Percentiles rank a stretch among this genome's conserved stretches.
Conservation (phyloP, 2,888 invertebrate genomes). For the Rhamphomyia laevipes region DNA sequence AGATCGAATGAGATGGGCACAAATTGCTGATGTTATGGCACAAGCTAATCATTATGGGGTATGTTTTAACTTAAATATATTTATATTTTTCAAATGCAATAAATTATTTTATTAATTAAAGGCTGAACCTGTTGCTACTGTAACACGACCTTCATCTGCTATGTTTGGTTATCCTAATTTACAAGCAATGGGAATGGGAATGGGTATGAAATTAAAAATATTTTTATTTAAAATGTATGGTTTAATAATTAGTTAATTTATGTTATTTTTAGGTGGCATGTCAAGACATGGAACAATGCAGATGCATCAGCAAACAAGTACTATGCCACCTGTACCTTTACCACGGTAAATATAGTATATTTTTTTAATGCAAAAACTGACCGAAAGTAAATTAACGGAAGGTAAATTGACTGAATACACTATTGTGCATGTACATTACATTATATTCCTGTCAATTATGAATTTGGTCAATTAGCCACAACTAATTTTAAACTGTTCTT, state of each 20-base stretch:
- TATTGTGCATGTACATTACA: too few species aligned
- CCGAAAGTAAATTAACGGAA: too few species aligned
- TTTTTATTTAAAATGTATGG: too few species aligned
- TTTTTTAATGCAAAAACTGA: too few species aligned
- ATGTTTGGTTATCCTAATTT: slow-evolving; percentile 69
- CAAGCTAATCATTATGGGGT: slow-evolving; percentile 77
- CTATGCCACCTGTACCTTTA: slow-evolving; percentile 58
- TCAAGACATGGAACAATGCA: slow-evolving; percentile 39
- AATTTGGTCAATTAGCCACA: too few species aligned
- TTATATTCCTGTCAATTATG: too few species aligned
- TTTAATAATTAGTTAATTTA: background rate
- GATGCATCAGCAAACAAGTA: slow-evolving; percentile 22
- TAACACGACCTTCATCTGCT: slow-evolving; percentile 67
- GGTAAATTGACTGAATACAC: too few species aligned
- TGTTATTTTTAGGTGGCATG: slow-evolving; percentile 31
- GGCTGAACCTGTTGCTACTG: slow-evolving; percentile 57
- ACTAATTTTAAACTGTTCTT: too few species aligned
- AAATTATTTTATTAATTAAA: slow-evolving; percentile 31
- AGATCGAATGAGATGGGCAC: slow-evolving; percentile 77
- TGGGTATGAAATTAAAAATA: slow-evolving; percentile 20
- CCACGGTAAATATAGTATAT: slow-evolving; percentile 49
- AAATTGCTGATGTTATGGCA: slow-evolving; percentile 79
- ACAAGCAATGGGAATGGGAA: slow-evolving; percentile 31
- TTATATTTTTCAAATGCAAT: background rate
- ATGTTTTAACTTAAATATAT: slow-evolving; percentile 28